phyloP scores from a whole-genome alignment of 1,140 invertebrate genomes.

The Homalodisca vitripennis region DNA sequence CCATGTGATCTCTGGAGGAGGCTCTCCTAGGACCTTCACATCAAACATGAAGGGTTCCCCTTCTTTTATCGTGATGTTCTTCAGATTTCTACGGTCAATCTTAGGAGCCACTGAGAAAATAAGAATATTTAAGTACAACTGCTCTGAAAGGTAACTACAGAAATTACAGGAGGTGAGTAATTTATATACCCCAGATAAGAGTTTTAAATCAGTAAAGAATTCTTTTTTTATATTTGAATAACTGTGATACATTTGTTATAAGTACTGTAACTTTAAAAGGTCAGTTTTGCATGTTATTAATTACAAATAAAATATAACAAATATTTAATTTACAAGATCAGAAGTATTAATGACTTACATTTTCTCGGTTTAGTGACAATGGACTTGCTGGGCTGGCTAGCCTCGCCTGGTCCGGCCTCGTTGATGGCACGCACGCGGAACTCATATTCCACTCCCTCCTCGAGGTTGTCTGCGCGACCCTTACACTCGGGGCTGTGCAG shows the following conservation, averaged over 20 bases:
- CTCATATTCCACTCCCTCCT: slow-evolving; percentile 85
- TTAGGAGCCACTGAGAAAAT: slow-evolving; percentile 78
- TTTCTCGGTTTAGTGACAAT: slow-evolving; percentile 82
- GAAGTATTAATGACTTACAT: slow-evolving; percentile 65
- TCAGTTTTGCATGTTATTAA: no score
- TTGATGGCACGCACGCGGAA: slow-evolving; percentile 84
- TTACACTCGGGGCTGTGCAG: slow-evolving; percentile 73
- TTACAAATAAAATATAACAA: no score
- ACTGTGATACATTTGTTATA: neutral
- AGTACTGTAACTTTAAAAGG: no score
- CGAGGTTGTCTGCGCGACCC: slow-evolving; percentile 73
- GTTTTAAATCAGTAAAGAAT: no score
- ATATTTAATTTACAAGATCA: slow-evolving; percentile 38
- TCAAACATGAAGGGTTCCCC: slow-evolving; percentile 83
- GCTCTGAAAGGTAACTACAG: no score
- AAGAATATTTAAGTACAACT: no score
- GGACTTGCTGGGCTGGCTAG: slow-evolving; percentile 68
- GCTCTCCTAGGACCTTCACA: slow-evolving; percentile 82
- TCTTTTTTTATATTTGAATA: no score
- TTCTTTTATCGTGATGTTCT: slow-evolving; percentile 73
- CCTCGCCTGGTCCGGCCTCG: slow-evolving; percentile 76
- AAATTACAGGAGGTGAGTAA: no score
- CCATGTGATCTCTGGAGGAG: slow-evolving; percentile 78
- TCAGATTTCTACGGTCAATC: slow-evolving; percentile 81
- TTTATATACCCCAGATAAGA: no score